phyloP scores from a whole-genome alignment of 2,888 invertebrate species.

The Galerucella nymphaeae region DNA sequence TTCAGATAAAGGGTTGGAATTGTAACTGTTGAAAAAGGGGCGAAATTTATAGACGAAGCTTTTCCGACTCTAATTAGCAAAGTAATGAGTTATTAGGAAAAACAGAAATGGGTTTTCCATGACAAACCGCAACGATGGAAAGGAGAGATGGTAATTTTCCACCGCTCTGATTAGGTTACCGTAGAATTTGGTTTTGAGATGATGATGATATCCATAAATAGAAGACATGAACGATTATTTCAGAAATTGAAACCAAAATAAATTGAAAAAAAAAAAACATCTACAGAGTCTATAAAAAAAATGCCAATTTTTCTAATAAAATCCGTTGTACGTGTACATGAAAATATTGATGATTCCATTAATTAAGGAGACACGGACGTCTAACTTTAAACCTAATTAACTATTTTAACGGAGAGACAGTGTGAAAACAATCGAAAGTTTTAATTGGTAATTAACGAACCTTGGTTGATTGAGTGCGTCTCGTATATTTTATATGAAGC shows the following conservation, averaged over 20 bases:
- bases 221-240: background rate
- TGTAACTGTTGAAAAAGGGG: constrained; percentile 56
- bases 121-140: constrained; percentile 36
- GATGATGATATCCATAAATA: background rate
- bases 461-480: constrained; percentile 44
- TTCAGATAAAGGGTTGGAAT: constrained; percentile 60
- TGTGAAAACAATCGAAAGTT: constrained; percentile 46
- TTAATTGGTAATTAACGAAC: constrained; percentile 47
- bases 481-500: constrained; percentile 25
- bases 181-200: background rate
- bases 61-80: constrained; percentile 60
- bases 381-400: constrained; percentile 25
- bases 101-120: constrained; percentile 47
- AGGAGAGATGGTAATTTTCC: constrained; percentile 30
- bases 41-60: constrained; percentile 60
- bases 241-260: too few relatives aligned
- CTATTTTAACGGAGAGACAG: constrained; percentile 25
- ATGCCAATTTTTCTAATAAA: background rate
- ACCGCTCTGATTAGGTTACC: constrained; percentile 18
- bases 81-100: constrained; percentile 59
- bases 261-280: background rate
- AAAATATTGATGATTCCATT: constrained; percentile 28
- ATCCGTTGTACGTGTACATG: background rate
- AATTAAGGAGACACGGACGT: constrained; percentile 13
- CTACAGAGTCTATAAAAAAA: background rate